Percentiles rank a stretch among this genome's conserved stretches.
These are phyloP conservation scores for Aplysia californica DNA, from an alignment of 1,140 invertebrate species.

Conservation along the genomic window DNA sequence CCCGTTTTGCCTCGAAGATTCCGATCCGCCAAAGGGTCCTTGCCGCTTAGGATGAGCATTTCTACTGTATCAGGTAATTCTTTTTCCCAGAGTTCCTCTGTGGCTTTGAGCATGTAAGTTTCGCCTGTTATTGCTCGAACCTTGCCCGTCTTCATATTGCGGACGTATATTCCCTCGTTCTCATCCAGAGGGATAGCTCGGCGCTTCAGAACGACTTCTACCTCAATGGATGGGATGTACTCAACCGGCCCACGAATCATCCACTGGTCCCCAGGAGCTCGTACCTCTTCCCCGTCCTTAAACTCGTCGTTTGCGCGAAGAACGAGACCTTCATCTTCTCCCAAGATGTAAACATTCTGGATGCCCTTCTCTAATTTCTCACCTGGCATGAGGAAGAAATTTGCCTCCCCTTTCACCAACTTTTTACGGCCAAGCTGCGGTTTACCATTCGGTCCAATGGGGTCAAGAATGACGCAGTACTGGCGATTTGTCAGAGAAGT, in stretches of 20 bases:
- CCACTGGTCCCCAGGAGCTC: conserved; percentile 68
- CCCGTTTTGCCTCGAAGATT: conserved; percentile 18
- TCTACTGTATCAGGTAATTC: conserved; percentile 62
- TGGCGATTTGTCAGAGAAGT: conserved; percentile 66
- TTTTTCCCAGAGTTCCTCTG: conserved; percentile 70
- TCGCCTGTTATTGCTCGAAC: conserved; percentile 66
- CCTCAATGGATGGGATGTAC: conserved; percentile 69
- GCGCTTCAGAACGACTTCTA: conserved; percentile 66
- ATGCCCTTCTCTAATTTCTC: conserved; percentile 66
- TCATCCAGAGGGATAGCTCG: conserved; percentile 68
- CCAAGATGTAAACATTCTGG: conserved; percentile 63
- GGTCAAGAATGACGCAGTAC: conserved; percentile 68
- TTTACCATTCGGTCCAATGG: conserved; percentile 63
- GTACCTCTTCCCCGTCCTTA: conserved; percentile 46
- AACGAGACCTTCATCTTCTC: conserved; percentile 68
- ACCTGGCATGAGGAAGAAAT: conserved; percentile 68
- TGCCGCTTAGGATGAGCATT: conserved; percentile 45
- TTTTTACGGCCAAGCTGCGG: conserved; percentile 67
- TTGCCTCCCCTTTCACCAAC: conserved; percentile 65
- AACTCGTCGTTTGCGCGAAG: conserved; percentile 64
- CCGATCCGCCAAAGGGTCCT: conserved; percentile 65
- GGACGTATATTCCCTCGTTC: conserved; percentile 70
- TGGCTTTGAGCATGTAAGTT: conserved; percentile 69
- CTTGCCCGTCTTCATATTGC: conserved; percentile 68
- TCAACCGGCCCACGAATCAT: conserved; percentile 69